Evolutionary conservation across 2,797 vertebrate genomes (phyloP).

Genomic region (Alouatta caraya): DNA sequence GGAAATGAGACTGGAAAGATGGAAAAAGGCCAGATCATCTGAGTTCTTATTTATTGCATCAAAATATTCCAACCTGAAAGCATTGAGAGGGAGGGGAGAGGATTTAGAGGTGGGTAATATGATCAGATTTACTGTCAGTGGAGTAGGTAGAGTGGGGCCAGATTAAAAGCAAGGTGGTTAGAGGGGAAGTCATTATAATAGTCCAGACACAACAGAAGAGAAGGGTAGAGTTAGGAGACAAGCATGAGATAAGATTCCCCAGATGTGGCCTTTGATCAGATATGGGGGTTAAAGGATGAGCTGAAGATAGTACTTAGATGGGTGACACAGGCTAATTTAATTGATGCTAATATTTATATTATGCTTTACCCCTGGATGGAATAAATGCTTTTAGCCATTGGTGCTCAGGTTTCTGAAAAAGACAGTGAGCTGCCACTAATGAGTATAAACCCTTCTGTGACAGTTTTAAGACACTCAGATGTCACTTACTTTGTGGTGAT

Average conservation of each 20-base stretch:
- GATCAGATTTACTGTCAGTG: background rate
- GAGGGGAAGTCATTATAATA: fast-evolving
- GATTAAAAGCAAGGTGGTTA: background rate
- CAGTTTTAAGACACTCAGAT: slow-evolving; percentile 26
- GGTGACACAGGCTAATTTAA: background rate
- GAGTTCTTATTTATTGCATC: background rate
- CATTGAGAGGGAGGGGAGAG: background rate
- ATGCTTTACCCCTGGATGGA: background rate
- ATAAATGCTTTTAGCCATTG: background rate
- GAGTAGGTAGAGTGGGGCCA: fast-evolving
- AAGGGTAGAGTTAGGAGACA: background rate
- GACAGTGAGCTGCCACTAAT: background rate
- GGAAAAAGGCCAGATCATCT: background rate
- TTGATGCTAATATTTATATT: background rate
- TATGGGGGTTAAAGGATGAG: background rate
- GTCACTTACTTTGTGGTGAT: slow-evolving; percentile 23
- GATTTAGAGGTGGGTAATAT: background rate
- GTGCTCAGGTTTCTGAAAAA: background rate
- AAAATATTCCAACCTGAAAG: background rate
- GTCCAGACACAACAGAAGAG: background rate
- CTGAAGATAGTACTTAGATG: background rate
- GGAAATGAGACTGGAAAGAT: background rate
- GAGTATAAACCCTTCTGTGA: background rate
- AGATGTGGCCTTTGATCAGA: background rate
- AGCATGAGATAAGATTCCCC: background rate